phyloP scores from a whole-genome alignment of 2,113 vertebrate genomes.

The Chaenocephalus aceratus region DNA sequence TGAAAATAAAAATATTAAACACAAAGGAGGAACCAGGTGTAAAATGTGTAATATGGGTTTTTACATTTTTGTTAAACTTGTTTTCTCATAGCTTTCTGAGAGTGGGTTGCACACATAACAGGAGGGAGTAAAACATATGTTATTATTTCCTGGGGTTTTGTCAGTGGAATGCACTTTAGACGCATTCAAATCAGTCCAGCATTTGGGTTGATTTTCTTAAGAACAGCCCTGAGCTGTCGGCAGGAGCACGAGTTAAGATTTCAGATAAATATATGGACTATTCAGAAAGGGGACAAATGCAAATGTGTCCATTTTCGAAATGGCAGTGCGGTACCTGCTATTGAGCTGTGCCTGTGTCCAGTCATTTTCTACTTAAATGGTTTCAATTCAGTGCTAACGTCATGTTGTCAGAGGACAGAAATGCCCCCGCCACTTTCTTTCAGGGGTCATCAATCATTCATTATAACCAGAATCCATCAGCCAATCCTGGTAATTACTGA shows the following conservation, averaged over 20 bases:
- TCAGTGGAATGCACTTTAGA: constrained; percentile 33
- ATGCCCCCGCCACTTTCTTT: constrained; percentile 63
- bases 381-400: constrained; percentile 79
- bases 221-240: constrained; percentile 30
- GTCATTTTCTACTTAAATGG: constrained; percentile 83
- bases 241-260: constrained; percentile 49
- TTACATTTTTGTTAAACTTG: constrained; percentile 13
- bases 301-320: constrained; percentile 65
- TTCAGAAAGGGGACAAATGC: constrained; percentile 45
- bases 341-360: constrained; percentile 59
- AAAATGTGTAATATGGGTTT: constrained; percentile 15
- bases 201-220: constrained; percentile 44
- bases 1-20: too few relatives aligned
- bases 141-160: constrained; percentile 23
- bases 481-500: constrained; percentile 84
- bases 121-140: background rate
- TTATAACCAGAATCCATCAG: constrained; percentile 81
- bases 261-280: constrained; percentile 57
- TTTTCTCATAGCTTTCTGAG: constrained; percentile 3
- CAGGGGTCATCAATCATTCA: constrained; percentile 82
- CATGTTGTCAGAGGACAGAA: constrained; percentile 73
- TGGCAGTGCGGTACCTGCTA: constrained; percentile 58
- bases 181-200: constrained; percentile 25
- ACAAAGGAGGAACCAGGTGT: background rate
- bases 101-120: constrained; percentile 12